Base-by-base conservation (phyloP, 2,888 invertebrate species). In the Tetragonisca angustula region DNA sequence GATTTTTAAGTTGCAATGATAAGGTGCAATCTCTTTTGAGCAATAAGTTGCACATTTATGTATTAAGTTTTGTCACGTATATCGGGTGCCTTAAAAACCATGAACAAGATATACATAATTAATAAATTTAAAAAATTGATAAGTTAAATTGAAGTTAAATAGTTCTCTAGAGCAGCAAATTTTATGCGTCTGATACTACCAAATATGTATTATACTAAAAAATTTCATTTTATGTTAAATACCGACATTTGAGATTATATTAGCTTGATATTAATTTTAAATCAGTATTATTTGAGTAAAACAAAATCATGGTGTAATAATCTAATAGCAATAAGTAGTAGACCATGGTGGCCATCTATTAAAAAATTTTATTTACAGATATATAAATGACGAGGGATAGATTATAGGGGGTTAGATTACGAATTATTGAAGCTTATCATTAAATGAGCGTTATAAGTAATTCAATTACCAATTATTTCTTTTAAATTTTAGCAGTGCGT, bases 331-430 rank as follows among this genome's bases (percentile, higher is more conserved):
- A 92, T 92, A 92, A 92, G 90, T 79, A 86, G 69, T 78, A 89
- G 90, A 92, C 93, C 92, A 92, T 93, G 93, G 92, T 92, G 92
- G 90, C 91, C 89, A 90, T 90, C 85, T 90, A 83, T 83, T 85
- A 43, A 79, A 91, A 70, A 76, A 76, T 62, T 82, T 88, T 70
- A 19, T 87, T 89, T 79, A 83, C 73, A 65, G 52, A 81, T 67
- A 56, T 88, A 81, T 83, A 79, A 83, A 79, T 50, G 67, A 85
- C 50, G 71, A 76, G 67, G 76, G 74, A 78, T 79, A 87, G 65
- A 74, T 80, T 77, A 74, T 74, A 73, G 62, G 74, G 68, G 77
- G 68, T 13, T 76, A 78, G 87, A 72, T 65, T 70, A 77, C 36
- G 32, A 71, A 72, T 61, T 50, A 74, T 71, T 19, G 13, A 50